Evolutionary conservation across 2,888 invertebrate genomes (phyloP).

Genomic region (Lasioglossum oenotherae): DNA sequence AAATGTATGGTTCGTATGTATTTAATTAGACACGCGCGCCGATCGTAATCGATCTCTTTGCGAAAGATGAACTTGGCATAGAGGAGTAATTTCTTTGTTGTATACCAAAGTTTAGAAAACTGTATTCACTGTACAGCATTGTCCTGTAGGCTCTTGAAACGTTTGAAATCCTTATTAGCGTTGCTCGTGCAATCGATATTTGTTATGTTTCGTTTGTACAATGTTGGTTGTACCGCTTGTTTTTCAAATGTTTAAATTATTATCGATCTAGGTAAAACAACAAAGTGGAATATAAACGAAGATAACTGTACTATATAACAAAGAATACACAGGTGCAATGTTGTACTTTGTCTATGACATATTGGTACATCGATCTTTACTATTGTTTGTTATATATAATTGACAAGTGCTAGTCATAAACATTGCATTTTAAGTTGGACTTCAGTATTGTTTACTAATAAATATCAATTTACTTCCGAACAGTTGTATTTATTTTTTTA

Average conservation of each 20-base stretch:
- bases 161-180: background rate
- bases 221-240: background rate
- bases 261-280: background rate
- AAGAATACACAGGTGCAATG: conserved; percentile 37
- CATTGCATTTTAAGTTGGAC: conserved; percentile 68
- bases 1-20: conserved; percentile 43
- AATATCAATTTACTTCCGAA: conserved; percentile 66
- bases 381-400: conserved; percentile 64
- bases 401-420: conserved; percentile 72
- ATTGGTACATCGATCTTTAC: conserved; percentile 61
- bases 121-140: conserved; percentile 69
- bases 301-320: conserved; percentile 8
- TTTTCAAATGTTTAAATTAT: background rate
- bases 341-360: conserved; percentile 66
- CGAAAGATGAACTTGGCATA: conserved; percentile 63
- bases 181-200: background rate
- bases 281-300: background rate
- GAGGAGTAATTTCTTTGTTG: conserved; percentile 65
- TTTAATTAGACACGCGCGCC: conserved; percentile 33
- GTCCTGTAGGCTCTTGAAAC: conserved; percentile 1
- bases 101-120: conserved; percentile 67
- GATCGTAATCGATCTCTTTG: conserved; percentile 33
- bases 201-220: background rate
- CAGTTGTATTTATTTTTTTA: conserved; percentile 64
- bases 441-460: conserved; percentile 74